Conservation (phyloP, 2,797 vertebrate genomes). For the Phrynocephalus forsythii region DNA sequence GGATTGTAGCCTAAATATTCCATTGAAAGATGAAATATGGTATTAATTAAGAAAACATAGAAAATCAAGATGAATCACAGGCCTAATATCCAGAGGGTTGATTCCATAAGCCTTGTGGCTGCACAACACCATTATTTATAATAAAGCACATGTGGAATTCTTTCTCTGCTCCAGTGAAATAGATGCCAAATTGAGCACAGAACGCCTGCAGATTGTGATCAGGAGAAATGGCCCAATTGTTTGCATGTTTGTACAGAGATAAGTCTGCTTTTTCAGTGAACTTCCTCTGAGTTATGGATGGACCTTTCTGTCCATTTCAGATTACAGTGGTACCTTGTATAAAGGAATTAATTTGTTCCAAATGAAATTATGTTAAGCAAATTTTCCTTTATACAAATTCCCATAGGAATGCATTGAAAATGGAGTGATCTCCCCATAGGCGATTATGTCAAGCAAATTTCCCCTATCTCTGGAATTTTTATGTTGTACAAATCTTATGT, state of each 20-base stretch:
- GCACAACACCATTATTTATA: neutral
- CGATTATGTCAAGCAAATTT: no score
- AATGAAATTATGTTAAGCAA: no score
- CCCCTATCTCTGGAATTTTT: no score
- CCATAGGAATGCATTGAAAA: no score
- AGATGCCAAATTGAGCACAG: neutral
- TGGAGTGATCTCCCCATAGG: no score
- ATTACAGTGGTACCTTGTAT: no score
- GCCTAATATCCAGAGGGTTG: neutral
- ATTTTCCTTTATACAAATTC: no score
- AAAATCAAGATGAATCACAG: conserved; percentile 5
- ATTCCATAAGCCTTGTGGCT: neutral
- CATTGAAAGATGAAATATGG: neutral
- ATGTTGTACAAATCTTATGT: no score
- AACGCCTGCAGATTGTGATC: neutral
- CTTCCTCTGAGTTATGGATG: neutral
- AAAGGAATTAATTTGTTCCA: no score
- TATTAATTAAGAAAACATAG: conserved; percentile 1
- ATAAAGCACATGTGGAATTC: neutral
- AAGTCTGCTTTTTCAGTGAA: neutral
- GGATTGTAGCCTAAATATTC: neutral
- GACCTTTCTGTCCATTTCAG: no score
- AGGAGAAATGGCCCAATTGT: neutral
- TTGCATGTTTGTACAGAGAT: neutral
- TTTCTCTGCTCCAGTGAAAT: neutral